Evolutionary conservation across 2,888 invertebrate genomes (phyloP).

Genomic region (Macrosiphum euphorbiae): DNA sequence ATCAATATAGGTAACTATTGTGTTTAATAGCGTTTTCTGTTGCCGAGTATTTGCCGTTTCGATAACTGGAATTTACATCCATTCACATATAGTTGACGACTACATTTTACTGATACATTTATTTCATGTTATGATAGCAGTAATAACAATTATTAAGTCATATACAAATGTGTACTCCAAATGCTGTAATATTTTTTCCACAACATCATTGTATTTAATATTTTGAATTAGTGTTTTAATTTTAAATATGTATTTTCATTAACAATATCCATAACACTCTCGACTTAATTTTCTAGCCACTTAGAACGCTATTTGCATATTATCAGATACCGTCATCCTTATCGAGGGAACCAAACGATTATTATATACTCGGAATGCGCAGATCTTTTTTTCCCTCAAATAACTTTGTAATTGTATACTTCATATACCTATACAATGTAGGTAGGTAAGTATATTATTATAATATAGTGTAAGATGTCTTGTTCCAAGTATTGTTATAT

Average conservation of each 20-base stretch:
- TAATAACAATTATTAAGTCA: background rate
- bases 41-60: background rate
- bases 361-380: background rate
- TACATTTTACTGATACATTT: background rate
- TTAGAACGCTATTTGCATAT: background rate
- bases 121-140: background rate
- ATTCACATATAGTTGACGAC: background rate
- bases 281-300: background rate
- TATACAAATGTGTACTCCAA: background rate
- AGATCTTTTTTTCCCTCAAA: background rate
- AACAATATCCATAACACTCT: background rate
- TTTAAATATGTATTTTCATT: background rate
- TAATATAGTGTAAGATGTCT: background rate
- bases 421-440: background rate
- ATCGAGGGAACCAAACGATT: background rate
- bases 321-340: background rate
- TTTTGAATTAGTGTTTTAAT: background rate
- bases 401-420: background rate
- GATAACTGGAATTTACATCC: background rate
- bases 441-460: background rate
- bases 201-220: background rate
- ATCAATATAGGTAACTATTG: background rate
- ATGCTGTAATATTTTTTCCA: background rate
- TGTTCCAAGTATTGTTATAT: background rate
- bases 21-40: background rate